These are phyloP conservation scores for Ditylenchus dipsaci DNA, from an alignment of 1,140 invertebrate species.

Conservation along the genomic window DNA sequence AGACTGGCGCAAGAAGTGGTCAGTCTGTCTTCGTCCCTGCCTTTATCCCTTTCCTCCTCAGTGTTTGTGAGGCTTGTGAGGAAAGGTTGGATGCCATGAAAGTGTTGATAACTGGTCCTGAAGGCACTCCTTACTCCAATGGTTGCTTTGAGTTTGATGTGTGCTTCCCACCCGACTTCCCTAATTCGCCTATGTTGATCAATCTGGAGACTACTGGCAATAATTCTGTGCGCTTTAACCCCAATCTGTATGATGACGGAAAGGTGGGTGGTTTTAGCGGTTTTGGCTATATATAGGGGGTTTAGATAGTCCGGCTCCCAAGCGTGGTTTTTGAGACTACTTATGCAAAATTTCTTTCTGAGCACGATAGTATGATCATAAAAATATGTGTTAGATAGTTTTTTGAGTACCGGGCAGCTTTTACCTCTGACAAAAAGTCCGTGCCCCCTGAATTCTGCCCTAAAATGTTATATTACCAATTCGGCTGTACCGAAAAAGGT, in stretches of 20 bases:
- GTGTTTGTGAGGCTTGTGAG: constrained; percentile 89
- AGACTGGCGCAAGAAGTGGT: constrained; percentile 87
- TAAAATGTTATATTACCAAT: too few relatives aligned
- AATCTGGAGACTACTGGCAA: constrained; percentile 88
- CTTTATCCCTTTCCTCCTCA: constrained; percentile 83
- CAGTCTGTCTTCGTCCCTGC: constrained; percentile 81
- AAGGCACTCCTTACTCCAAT: constrained; percentile 62
- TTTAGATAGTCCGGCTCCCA: too few relatives aligned
- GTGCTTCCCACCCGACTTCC: constrained; percentile 62
- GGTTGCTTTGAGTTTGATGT: constrained; percentile 64
- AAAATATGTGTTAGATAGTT: too few relatives aligned
- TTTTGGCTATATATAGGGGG: too few relatives aligned
- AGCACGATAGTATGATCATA: too few relatives aligned
- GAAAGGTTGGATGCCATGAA: constrained; percentile 91
- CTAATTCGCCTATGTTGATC: constrained; percentile 68
- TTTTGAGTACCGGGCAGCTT: too few relatives aligned
- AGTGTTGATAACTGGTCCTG: constrained; percentile 73
- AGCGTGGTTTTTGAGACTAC: too few relatives aligned
- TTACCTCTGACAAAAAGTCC: too few relatives aligned
- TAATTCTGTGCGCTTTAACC: constrained; percentile 88
- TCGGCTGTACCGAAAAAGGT: too few relatives aligned
- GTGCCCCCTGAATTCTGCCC: too few relatives aligned
- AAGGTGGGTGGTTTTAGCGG: constrained; percentile 69
- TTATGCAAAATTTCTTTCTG: too few relatives aligned
- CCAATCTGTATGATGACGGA: constrained; percentile 74